phyloP scores from a whole-genome alignment of 2,888 invertebrate species.

The Smittia aterrima region DNA sequence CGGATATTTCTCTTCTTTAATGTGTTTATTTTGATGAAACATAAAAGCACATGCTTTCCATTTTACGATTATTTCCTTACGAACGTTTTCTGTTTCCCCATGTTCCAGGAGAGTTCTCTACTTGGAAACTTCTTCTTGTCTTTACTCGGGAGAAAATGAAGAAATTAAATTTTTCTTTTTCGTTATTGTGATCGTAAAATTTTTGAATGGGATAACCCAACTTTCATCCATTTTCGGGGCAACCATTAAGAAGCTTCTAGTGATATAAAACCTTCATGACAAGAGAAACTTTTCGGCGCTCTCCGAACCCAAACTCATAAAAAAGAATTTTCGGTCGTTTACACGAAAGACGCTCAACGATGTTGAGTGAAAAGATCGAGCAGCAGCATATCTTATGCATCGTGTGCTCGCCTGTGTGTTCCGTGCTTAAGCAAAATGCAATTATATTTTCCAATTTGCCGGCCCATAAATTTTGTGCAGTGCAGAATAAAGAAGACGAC shows the following conservation, averaged over 20 bases:
- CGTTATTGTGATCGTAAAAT: slow-evolving; percentile 4
- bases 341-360: not conserved
- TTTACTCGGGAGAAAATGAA: not conserved
- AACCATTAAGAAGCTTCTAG: no score
- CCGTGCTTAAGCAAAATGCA: not conserved
- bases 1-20: slow-evolving; percentile 11
- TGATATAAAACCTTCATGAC: no score
- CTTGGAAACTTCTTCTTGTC: not conserved
- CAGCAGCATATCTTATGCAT: not conserved
- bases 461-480: slow-evolving; percentile 34
- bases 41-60: slow-evolving; percentile 15
- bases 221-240: no score
- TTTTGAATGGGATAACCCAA: no score
- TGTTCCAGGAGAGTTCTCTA: no score
- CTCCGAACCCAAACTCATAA: no score
- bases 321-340: not conserved
- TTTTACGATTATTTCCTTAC: slow-evolving; percentile 9
- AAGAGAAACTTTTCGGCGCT: no score
- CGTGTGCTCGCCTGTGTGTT: not conserved
- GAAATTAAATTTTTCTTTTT: slow-evolving; percentile 1
- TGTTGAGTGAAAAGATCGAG: not conserved
- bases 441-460: slow-evolving; percentile 39
- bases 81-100: not conserved
- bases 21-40: slow-evolving; percentile 19
- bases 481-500: not conserved